phyloP scores from a whole-genome alignment of 92 coral and sea anemone genomes.

The Zoanthus sociatus region DNA sequence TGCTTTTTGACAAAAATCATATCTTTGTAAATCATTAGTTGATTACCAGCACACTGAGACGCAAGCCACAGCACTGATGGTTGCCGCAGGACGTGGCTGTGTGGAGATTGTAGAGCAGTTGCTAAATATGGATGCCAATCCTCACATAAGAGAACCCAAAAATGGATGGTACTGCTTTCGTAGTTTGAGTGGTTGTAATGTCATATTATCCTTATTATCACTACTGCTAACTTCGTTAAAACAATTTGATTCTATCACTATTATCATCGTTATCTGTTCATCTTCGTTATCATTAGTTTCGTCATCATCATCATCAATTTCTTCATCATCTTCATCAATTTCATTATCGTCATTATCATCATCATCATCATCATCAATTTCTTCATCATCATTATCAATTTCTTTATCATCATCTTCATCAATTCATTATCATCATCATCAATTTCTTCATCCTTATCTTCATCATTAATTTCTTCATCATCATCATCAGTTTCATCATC shows the following conservation, averaged over 20 bases:
- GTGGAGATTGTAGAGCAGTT: constrained; percentile 93
- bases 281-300: neutral
- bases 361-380: neutral
- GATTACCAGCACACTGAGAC: constrained; percentile 99
- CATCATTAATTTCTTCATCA: neutral
- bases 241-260: too few relatives aligned
- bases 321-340: neutral
- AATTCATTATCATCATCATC: neutral
- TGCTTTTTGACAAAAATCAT: neutral
- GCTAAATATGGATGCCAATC: constrained; percentile 89
- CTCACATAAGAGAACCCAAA: constrained; percentile 93
- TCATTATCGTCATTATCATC: neutral
- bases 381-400: neutral
- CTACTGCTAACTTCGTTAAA: too few relatives aligned
- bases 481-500: neutral
- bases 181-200: constrained; percentile 85
- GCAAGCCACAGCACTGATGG: constrained; percentile 97
- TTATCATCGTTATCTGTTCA: too few relatives aligned
- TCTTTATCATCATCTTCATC: neutral
- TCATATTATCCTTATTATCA: too few relatives aligned
- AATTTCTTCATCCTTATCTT: neutral
- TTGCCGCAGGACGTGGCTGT: constrained; percentile 98
- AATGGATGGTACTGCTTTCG: constrained; percentile 82
- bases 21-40: constrained; percentile 48
- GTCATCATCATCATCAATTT: neutral